These are phyloP conservation scores for Halyomorpha halys DNA, from an alignment of 1,140 invertebrate species.

Conservation along the genomic window DNA sequence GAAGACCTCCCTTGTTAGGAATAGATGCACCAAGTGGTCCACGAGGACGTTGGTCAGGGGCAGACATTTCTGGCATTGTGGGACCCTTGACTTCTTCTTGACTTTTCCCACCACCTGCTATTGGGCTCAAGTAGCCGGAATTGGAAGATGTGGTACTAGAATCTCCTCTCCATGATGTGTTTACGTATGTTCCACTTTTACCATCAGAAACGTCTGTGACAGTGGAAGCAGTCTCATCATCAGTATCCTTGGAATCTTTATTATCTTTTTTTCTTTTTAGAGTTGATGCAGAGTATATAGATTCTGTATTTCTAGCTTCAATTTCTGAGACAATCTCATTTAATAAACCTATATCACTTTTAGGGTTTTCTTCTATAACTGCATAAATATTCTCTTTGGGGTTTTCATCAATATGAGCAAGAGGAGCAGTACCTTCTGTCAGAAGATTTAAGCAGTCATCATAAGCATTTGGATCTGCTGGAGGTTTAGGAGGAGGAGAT, in stretches of 20 bases:
- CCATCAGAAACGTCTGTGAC: constrained; percentile 35
- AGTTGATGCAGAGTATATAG: constrained; percentile 69
- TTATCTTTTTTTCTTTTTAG: constrained; percentile 49
- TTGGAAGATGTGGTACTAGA: constrained; percentile 47
- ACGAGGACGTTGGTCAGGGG: constrained; percentile 20
- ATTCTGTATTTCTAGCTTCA: constrained; percentile 70
- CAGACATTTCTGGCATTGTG: constrained; percentile 20
- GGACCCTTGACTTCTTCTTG: not conserved
- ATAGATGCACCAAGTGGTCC: constrained; percentile 16
- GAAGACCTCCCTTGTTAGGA: constrained; percentile 19
- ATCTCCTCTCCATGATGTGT: constrained; percentile 35
- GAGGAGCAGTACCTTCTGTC: constrained; percentile 35
- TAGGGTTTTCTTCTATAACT: constrained; percentile 60
- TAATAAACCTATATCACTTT: constrained; percentile 48
- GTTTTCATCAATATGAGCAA: constrained; percentile 50
- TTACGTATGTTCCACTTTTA: constrained; percentile 39
- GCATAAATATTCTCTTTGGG: constrained; percentile 73
- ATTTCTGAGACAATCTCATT: constrained; percentile 80
- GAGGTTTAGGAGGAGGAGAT: constrained; percentile 49
- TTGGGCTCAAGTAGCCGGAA: constrained; percentile 60
- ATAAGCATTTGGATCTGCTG: constrained; percentile 42
- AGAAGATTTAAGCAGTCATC: constrained; percentile 65
- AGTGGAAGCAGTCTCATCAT: constrained; percentile 34
- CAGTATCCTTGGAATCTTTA: constrained; percentile 37
- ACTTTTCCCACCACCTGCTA: constrained; percentile 41